Percentiles rank a stretch among this genome's conserved stretches.
These are phyloP conservation scores for Polyploca ridens DNA, from an alignment of 2,888 invertebrate genomes.

Conservation along the genomic window DNA sequence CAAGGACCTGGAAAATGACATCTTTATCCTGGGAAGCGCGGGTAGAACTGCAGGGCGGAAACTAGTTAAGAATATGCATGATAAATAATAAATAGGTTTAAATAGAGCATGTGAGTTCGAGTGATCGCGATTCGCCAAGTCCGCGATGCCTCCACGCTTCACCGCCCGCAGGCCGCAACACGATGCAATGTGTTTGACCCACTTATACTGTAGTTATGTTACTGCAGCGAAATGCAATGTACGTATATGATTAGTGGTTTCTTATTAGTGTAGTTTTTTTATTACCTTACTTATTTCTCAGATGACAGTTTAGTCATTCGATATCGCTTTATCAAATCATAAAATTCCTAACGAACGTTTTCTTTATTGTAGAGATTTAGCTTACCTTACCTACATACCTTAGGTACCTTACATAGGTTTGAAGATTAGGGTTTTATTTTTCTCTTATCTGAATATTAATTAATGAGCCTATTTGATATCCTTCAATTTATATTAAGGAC, in stretches of 20 bases:
- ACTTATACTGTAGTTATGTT: slow-evolving; percentile 60
- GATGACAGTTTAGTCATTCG: neutral
- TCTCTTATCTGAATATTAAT: too few species aligned
- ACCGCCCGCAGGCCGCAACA: slow-evolving; percentile 62
- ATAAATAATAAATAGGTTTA: slow-evolving; percentile 56
- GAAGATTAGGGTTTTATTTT: neutral
- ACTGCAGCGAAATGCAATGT: slow-evolving; percentile 52
- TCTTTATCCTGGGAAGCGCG: too few species aligned
- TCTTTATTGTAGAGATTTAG: neutral
- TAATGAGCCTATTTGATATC: neutral
- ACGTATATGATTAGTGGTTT: slow-evolving; percentile 21
- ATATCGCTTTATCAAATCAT: neutral
- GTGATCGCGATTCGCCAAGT: slow-evolving; percentile 50
- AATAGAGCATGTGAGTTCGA: slow-evolving; percentile 77
- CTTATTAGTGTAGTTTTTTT: slow-evolving; percentile 7
- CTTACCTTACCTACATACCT: neutral
- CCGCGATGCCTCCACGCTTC: slow-evolving; percentile 66
- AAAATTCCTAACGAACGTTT: neutral
- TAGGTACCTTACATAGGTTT: neutral
- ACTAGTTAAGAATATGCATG: slow-evolving; percentile 9
- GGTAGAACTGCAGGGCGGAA: too few species aligned
- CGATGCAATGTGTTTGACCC: slow-evolving; percentile 77
- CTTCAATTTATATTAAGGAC: neutral
- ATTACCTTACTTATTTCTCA: neutral
- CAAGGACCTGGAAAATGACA: too few species aligned